phyloP scores from a whole-genome alignment of 2,113 vertebrate species.

The Ranitomeya variabilis region DNA sequence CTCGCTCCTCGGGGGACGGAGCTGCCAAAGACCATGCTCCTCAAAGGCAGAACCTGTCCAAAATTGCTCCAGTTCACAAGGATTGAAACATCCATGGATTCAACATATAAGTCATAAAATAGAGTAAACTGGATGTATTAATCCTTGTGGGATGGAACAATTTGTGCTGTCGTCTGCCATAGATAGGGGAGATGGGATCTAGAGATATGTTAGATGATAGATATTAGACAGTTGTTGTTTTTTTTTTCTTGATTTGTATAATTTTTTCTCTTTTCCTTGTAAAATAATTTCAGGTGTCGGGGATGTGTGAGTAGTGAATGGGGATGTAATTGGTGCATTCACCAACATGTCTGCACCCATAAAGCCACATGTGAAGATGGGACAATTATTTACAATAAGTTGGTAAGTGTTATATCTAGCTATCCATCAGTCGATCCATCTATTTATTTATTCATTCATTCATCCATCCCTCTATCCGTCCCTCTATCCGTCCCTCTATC shows the following conservation, averaged over 20 bases:
- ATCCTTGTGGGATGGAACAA: no score
- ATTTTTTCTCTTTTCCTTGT: not conserved
- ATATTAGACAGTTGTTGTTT: no score
- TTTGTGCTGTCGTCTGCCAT: no score
- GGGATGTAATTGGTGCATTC: constrained; percentile 96
- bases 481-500: not conserved
- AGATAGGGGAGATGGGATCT: no score
- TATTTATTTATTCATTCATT: not conserved
- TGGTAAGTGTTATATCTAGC: constrained; percentile 71
- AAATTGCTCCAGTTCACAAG: no score
- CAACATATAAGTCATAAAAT: no score
- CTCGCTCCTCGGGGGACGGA: no score
- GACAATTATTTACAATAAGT: constrained; percentile 87
- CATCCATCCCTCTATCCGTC: not conserved
- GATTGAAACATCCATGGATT: no score
- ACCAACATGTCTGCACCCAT: constrained; percentile 90
- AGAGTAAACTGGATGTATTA: no score
- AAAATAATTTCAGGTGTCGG: constrained; percentile 77
- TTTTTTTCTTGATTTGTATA: not conserved
- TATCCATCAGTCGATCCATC: not conserved
- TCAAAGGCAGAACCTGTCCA: no score
- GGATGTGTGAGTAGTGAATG: constrained; percentile 90
- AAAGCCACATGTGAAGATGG: constrained; percentile 85
- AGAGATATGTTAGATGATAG: no score
- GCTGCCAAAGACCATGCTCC: no score